These are phyloP conservation scores for Anguilla megastoma DNA, from an alignment of 2,797 vertebrate genomes.

Conservation along the genomic window DNA sequence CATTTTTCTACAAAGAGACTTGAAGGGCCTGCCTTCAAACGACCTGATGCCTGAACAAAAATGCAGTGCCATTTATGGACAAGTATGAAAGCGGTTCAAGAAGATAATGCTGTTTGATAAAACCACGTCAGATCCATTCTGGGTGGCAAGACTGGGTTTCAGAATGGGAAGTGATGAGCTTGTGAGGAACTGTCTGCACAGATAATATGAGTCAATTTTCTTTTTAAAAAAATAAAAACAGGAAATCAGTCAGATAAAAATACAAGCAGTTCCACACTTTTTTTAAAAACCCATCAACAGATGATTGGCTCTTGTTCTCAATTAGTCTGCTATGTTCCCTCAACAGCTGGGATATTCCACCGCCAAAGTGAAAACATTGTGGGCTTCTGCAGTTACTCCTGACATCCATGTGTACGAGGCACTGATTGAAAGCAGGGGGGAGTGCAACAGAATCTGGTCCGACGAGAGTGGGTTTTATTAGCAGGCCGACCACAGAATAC, in stretches of 20 bases:
- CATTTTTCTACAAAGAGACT: background rate
- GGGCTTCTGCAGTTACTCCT: background rate
- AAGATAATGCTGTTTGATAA: background rate
- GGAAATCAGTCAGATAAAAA: background rate
- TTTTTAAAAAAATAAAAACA: background rate
- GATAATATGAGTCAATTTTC: conserved; percentile 5
- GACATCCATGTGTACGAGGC: conserved; percentile 34
- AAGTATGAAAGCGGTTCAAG: background rate
- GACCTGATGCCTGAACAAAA: background rate
- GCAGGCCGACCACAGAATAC: conserved; percentile 69
- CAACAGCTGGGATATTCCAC: background rate
- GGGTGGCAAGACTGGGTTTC: background rate
- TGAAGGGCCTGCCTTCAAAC: background rate
- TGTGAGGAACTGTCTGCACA: background rate
- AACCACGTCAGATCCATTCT: background rate
- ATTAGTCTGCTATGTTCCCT: background rate
- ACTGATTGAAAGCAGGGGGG: conserved; percentile 47
- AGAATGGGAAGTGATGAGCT: conserved; percentile 3
- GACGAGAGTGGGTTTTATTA: conserved; percentile 39
- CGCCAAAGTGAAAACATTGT: background rate
- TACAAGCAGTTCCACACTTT: background rate
- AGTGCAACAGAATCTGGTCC: conserved; percentile 54
- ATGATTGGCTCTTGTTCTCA: background rate
- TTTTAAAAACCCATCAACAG: background rate
- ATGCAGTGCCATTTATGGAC: background rate